Conservation (phyloP, 1,140 invertebrate species). For the Phortica variegata region DNA sequence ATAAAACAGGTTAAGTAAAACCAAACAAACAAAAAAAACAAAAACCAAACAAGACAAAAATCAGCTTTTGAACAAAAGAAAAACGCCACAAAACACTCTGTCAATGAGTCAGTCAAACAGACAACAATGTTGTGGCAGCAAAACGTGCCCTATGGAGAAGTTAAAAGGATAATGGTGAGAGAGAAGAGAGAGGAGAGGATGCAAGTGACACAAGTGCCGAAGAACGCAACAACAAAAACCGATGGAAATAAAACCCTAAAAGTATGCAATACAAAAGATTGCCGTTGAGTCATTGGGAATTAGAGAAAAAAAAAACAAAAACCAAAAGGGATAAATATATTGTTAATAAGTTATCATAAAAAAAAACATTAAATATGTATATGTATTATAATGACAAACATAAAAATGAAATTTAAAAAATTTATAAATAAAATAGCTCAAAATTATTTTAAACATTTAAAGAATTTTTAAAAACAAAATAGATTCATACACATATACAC, state of each 20-base stretch:
- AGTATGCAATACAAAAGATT: no score
- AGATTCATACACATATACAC: conserved; percentile 33
- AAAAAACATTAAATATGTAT: neutral
- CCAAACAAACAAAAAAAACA: conserved; percentile 22
- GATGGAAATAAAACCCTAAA: no score
- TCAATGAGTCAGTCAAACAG: no score
- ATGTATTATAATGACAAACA: no score
- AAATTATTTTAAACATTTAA: conserved; percentile 3
- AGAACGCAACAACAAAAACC: no score
- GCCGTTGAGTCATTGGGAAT: conserved; percentile 40
- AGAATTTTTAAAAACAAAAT: conserved; percentile 12
- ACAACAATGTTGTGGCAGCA: no score
- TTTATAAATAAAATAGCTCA: conserved; percentile 28
- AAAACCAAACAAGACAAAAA: conserved; percentile 5
- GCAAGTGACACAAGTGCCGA: no score
- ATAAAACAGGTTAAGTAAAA: conserved; percentile 7
- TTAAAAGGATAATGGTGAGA: conserved; percentile 8
- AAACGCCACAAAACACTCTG: conserved; percentile 7
- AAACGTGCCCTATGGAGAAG: no score
- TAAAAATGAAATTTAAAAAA: neutral
- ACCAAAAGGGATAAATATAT: conserved; percentile 41
- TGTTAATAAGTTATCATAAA: conserved; percentile 9
- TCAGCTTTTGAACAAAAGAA: conserved; percentile 11
- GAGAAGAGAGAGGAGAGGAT: no score
- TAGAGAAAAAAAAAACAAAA: conserved; percentile 30